Conservation (phyloP, 2,888 invertebrate genomes). For the Phlogophora meticulosa region DNA sequence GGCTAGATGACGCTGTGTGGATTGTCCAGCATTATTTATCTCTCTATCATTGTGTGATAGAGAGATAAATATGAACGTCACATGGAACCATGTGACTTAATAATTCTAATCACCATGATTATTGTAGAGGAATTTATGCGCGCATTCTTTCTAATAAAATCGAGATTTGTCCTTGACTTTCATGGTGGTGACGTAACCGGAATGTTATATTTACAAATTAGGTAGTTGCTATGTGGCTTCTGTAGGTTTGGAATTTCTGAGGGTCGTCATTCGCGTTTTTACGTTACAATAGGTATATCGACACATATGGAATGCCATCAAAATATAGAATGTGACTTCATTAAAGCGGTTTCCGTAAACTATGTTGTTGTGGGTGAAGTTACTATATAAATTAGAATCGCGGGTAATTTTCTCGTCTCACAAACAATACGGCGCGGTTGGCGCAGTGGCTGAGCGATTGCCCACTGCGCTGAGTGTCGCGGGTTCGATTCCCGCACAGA, state of each 20-base stretch:
- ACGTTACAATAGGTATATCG: background rate
- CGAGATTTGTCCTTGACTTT: slow-evolving; percentile 45
- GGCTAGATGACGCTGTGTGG: too few species aligned
- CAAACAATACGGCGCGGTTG: too few species aligned
- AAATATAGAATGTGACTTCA: background rate
- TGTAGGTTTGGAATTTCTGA: slow-evolving; percentile 18
- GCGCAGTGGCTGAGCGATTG: too few species aligned
- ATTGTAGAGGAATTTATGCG: background rate
- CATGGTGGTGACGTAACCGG: slow-evolving; percentile 43
- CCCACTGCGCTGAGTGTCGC: too few species aligned
- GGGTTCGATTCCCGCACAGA: too few species aligned
- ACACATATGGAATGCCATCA: background rate
- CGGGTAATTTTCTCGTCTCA: too few species aligned
- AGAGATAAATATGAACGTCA: too few species aligned
- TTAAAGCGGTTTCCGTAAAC: background rate
- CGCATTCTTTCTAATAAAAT: slow-evolving; percentile 20
- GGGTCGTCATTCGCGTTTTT: slow-evolving; percentile 9
- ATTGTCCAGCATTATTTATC: too few species aligned
- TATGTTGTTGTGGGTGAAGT: background rate
- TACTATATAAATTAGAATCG: too few species aligned
- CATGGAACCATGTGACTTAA: slow-evolving; percentile 3
- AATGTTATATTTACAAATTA: slow-evolving; percentile 47
- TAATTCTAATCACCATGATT: slow-evolving; percentile 15
- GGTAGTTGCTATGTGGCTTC: slow-evolving; percentile 33
- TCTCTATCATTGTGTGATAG: too few species aligned